Evolutionary conservation across 2,888 invertebrate genomes (phyloP).

Genomic region (Palloptera scutellata): DNA sequence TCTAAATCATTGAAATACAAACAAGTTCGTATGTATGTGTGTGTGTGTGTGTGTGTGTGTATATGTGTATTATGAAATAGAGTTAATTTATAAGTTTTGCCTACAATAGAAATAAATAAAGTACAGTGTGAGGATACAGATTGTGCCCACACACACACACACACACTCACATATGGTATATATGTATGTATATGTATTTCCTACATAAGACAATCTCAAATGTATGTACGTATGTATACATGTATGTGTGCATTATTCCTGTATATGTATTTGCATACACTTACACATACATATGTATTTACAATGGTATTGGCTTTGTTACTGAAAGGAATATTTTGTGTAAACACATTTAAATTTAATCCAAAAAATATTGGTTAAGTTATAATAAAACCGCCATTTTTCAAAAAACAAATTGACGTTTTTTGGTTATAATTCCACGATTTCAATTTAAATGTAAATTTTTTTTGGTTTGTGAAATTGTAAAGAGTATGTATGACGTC

Average conservation of each 20-base stretch:
- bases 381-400: constrained; percentile 37
- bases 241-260: too few species aligned
- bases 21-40: not conserved
- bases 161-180: too few species aligned
- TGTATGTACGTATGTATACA: too few species aligned
- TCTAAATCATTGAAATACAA: too few species aligned
- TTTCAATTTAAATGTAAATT: constrained; percentile 46
- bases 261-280: too few species aligned
- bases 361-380: constrained; percentile 28
- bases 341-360: constrained; percentile 26
- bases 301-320: too few species aligned
- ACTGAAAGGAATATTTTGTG: constrained; percentile 4
- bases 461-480: constrained; percentile 14
- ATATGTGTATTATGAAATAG: not conserved
- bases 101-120: not conserved
- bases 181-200: too few species aligned
- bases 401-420: constrained; percentile 44
- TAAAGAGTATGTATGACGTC: not conserved
- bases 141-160: too few species aligned
- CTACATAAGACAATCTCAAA: too few species aligned
- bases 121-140: not conserved
- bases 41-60: not conserved
- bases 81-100: not conserved
- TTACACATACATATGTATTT: too few species aligned
- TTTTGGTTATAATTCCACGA: constrained; percentile 39